Conservation (phyloP, 2,113 vertebrate species). For the Megalops atlanticus region DNA sequence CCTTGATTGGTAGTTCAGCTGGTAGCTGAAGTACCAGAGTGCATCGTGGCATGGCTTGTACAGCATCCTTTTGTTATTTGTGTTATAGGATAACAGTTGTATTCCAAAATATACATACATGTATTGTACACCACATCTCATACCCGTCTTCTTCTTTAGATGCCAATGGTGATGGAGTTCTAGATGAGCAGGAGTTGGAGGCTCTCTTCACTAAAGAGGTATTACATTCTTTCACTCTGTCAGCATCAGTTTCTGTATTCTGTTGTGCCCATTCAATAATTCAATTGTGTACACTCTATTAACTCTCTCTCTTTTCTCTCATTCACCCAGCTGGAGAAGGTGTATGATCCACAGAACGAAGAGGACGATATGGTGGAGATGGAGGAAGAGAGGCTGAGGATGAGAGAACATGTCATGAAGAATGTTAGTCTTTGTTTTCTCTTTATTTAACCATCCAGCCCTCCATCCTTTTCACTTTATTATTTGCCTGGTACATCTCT, state of each 20-base stretch:
- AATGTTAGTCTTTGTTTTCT: constrained; percentile 65
- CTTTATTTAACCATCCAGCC: not conserved
- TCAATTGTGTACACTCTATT: not conserved
- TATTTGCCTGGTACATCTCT: not conserved
- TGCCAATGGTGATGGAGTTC: constrained; percentile 11
- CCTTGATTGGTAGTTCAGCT: no score
- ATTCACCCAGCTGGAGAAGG: constrained; percentile 81
- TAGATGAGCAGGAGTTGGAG: constrained; percentile 8
- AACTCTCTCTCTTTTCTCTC: not conserved
- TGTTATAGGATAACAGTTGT: not conserved
- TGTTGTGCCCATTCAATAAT: not conserved
- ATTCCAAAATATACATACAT: not conserved
- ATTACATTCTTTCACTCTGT: not conserved
- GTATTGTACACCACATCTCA: not conserved
- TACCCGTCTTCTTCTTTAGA: not conserved
- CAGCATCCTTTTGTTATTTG: not conserved
- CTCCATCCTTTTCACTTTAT: not conserved
- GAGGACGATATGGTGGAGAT: constrained; percentile 94
- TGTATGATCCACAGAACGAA: constrained; percentile 88
- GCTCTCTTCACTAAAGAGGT: constrained; percentile 6
- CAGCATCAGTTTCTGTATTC: not conserved
- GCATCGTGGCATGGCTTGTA: no score
- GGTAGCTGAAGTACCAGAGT: no score
- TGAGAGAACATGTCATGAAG: constrained; percentile 91
- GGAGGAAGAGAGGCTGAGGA: constrained; percentile 88